Percentiles rank a stretch among this genome's conserved stretches.
Evolutionary conservation across 2,888 invertebrate species (phyloP).

Genomic region (Euspilapteryx auroguttella): DNA sequence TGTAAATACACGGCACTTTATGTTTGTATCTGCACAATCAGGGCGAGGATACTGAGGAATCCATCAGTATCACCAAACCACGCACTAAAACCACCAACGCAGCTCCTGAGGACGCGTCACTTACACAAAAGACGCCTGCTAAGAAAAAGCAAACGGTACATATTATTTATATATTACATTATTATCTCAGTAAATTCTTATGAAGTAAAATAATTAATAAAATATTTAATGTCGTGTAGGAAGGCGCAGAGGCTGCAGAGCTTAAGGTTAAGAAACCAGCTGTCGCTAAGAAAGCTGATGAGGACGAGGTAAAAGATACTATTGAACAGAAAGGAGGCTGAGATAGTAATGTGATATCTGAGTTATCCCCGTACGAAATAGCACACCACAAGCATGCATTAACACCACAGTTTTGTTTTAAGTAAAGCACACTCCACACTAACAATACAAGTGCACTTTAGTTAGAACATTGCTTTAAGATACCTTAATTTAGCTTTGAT

Average conservation of each 20-base stretch:
- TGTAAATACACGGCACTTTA: slow-evolving; percentile 12
- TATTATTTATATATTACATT: slow-evolving; percentile 18
- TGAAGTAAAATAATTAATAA: slow-evolving; percentile 1
- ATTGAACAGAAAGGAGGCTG: slow-evolving; percentile 15
- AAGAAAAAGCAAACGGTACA: slow-evolving; percentile 53
- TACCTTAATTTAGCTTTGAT: not conserved
- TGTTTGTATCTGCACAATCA: slow-evolving; percentile 18
- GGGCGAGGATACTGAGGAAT: slow-evolving; percentile 54
- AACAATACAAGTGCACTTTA: slow-evolving; percentile 11
- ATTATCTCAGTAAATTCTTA: slow-evolving; percentile 26
- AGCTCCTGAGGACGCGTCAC: slow-evolving; percentile 50
- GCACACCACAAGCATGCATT: slow-evolving; percentile 4
- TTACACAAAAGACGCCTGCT: slow-evolving; percentile 52
- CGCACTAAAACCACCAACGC: slow-evolving; percentile 52
- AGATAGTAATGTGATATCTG: slow-evolving; percentile 40
- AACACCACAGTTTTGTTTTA: slow-evolving; percentile 12
- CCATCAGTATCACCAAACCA: slow-evolving; percentile 46
- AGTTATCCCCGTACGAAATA: too few relatives aligned
- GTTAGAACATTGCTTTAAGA: too few relatives aligned
- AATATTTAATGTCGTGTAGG: slow-evolving; percentile 18
- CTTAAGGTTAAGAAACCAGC: slow-evolving; percentile 53
- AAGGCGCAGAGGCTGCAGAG: slow-evolving; percentile 44
- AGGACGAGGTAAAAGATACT: slow-evolving; percentile 32
- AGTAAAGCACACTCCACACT: slow-evolving; percentile 22
- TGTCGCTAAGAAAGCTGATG: slow-evolving; percentile 39